Percentiles rank a stretch among this genome's conserved stretches.
Evolutionary conservation across 2,888 invertebrate species (phyloP).

Genomic region (Chrysolina haemoptera): DNA sequence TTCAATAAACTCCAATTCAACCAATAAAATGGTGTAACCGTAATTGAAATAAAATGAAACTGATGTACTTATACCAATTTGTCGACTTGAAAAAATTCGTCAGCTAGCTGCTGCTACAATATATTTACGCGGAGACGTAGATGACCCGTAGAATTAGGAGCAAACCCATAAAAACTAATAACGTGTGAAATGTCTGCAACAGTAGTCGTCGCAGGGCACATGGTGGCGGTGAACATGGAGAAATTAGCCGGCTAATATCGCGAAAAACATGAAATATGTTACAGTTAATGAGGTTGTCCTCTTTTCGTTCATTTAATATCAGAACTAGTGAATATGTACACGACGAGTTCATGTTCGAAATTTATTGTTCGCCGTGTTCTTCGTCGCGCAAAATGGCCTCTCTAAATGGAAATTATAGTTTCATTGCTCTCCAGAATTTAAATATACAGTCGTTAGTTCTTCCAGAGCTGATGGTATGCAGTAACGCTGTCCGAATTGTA

Average conservation of each 20-base stretch:
- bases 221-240: conserved; percentile 36
- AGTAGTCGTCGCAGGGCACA: conserved; percentile 37
- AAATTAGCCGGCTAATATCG: conserved; percentile 42
- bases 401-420: conserved; percentile 22
- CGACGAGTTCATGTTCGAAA: conserved; percentile 14
- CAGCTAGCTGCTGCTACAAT: no score
- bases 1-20: no score
- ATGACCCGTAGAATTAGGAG: conserved; percentile 42
- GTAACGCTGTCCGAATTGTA: background rate
- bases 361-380: conserved; percentile 7
- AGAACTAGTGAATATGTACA: conserved; percentile 5
- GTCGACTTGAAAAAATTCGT: no score
- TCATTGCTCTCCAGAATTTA: conserved; percentile 19
- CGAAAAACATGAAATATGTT: conserved; percentile 29
- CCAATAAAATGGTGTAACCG: no score
- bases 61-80: no score
- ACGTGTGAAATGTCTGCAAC: conserved; percentile 48
- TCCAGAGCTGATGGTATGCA: background rate
- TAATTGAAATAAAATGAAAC: no score
- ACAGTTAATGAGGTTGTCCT: conserved; percentile 32
- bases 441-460: conserved; percentile 20
- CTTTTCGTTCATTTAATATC: conserved; percentile 12
- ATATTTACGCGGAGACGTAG: conserved; percentile 46
- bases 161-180: conserved; percentile 48
- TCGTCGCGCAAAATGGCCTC: conserved; percentile 5